phyloP scores from a whole-genome alignment of 2,113 vertebrate genomes.

The Oreochromis aureus region DNA sequence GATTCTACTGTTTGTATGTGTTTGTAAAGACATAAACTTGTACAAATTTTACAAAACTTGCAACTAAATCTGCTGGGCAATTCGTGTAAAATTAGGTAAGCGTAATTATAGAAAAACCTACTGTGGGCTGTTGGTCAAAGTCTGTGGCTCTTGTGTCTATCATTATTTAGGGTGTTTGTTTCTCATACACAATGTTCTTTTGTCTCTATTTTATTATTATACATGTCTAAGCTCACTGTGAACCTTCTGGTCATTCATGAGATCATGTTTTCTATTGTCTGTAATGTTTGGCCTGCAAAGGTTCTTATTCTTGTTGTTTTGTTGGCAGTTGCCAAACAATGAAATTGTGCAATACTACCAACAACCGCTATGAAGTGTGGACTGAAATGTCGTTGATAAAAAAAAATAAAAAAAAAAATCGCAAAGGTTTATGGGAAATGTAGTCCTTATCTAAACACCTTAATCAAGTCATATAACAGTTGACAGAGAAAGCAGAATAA shows the following conservation, averaged over 20 bases:
- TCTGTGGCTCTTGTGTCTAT: background rate
- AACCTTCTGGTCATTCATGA: background rate
- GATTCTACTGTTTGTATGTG: background rate
- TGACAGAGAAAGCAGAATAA: background rate
- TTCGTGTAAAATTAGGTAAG: background rate
- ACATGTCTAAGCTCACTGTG: background rate
- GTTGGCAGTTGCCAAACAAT: background rate
- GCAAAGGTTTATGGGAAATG: rapidly evolving
- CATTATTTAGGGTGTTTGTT: rapidly evolving
- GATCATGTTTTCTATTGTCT: background rate
- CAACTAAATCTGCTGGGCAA: background rate
- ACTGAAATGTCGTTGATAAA: background rate
- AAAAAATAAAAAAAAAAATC: rapidly evolving
- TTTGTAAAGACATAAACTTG: background rate
- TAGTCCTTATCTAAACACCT: background rate
- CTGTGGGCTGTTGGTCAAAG: background rate
- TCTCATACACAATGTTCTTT: background rate
- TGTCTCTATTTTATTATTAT: background rate
- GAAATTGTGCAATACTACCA: rapidly evolving
- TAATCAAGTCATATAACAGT: background rate
- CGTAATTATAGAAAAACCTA: rapidly evolving
- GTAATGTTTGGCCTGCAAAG: rapidly evolving
- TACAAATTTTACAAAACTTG: background rate
- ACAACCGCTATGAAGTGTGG: too few relatives aligned
- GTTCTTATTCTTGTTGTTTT: background rate